Base-by-base conservation (phyloP, 2,797 vertebrate species). In the Poeciliopsis paucimaculata region DNA sequence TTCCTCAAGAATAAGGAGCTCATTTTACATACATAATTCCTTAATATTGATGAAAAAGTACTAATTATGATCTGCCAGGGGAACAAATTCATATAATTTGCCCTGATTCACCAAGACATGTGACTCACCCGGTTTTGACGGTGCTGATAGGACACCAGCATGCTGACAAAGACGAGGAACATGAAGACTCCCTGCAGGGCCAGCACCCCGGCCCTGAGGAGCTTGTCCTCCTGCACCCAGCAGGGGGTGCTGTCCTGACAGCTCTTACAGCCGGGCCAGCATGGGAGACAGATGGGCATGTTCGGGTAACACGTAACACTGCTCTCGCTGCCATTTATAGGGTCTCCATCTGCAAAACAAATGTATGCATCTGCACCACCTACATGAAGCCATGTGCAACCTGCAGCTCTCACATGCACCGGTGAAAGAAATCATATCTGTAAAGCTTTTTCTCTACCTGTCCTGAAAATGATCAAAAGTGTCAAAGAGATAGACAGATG, bases 151-250 rank as follows among this genome's bases (percentile, higher is more conserved):
- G 97, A 95, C 57, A 94, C 72, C 82, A 97, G 90, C 98, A 99
- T 99, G 93, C 97, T 97, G 94, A 98, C 89, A 78, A 99, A 97
- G 90, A 99, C 91, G 0, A 97, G 95, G 74, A 96, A 68, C 97
- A 98, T 97, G 93, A 97, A 98, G 93, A 96, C 91, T 0, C 96
- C 95, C 92, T 99, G 98, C 75, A 97, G 90, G 11, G 95, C 88
- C 78, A 99, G 85, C 68, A 99, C 90, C 0, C 89, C 92, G 0
- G 94, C 91, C 82, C 98, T 90, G 75, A 99, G 94, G 0, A 83
- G 92, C 91, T 77, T 87, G 85, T 96, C 96, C 94, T 97, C 96
- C 90, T 97, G 96, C 46, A 95, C 95, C 92, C 96, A 90, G 90
- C 98, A 99, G 0, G 98, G 97, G 0, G 92, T 70, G 39, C 95